Evolutionary conservation across 2,113 vertebrate species (phyloP).

Genomic region (Puma concolor): DNA sequence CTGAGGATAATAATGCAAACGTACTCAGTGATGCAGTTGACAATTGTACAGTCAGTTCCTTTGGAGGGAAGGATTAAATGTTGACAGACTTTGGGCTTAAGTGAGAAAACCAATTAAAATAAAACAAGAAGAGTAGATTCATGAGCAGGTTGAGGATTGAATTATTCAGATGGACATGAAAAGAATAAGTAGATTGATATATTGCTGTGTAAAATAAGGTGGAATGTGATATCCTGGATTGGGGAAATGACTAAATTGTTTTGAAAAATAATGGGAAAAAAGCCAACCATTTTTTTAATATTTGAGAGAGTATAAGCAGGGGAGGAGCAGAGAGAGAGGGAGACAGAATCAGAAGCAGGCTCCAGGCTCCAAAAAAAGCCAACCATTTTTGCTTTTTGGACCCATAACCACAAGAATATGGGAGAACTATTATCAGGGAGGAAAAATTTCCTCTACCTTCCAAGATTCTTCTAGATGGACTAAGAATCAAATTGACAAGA

Average conservation of each 20-base stretch:
- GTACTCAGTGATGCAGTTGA: not conserved
- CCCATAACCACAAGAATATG: not conserved
- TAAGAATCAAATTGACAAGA: not conserved
- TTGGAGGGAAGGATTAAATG: conserved; percentile 42
- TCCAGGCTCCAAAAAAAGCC: no score
- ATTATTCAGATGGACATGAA: conserved; percentile 16
- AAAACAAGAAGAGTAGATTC: conserved; percentile 46
- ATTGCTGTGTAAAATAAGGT: conserved; percentile 59
- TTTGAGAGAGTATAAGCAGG: no score
- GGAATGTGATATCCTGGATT: not conserved
- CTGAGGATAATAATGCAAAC: not conserved
- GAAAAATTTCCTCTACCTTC: not conserved
- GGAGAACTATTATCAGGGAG: not conserved
- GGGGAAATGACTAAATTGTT: not conserved
- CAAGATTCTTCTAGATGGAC: not conserved
- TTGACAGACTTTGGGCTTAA: conserved; percentile 39
- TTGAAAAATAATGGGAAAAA: conserved; percentile 34
- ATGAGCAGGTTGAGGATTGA: not conserved
- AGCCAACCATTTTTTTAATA: not conserved
- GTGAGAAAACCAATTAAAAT: conserved; percentile 55
- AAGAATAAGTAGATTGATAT: conserved; percentile 42
- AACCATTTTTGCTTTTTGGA: not conserved
- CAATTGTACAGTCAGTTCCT: not conserved
- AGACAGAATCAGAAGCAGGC: no score
- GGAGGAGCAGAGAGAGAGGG: no score